Evolutionary conservation across 2,888 invertebrate genomes (phyloP).

Genomic region (Drosophila borealis): DNA sequence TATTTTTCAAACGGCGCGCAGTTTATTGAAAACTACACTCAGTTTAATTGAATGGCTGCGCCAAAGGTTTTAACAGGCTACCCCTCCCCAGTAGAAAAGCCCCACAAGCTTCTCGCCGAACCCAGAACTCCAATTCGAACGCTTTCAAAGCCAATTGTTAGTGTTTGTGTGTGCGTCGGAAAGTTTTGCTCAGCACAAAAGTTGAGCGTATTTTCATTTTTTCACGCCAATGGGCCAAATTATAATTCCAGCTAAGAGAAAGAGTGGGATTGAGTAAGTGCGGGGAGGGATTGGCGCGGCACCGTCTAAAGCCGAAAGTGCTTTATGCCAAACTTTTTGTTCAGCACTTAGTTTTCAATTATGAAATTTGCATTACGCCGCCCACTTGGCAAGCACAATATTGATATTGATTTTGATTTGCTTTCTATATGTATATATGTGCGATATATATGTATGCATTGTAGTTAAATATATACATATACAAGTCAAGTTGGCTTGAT

Average conservation of each 20-base stretch:
- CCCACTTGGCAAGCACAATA: slow-evolving; percentile 66
- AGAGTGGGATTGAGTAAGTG: neutral
- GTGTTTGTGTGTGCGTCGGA: slow-evolving; percentile 31
- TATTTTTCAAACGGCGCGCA: slow-evolving; percentile 66
- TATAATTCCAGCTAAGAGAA: slow-evolving; percentile 49
- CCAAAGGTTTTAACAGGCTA: slow-evolving; percentile 54
- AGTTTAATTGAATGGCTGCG: slow-evolving; percentile 73
- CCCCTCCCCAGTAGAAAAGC: neutral
- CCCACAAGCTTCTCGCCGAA: neutral
- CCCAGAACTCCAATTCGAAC: slow-evolving; percentile 18
- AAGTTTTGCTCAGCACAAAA: slow-evolving; percentile 66
- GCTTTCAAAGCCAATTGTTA: slow-evolving; percentile 71
- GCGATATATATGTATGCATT: slow-evolving; percentile 1
- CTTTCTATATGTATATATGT: slow-evolving; percentile 1
- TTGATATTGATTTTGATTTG: slow-evolving; percentile 75
- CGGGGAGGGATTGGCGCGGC: neutral
- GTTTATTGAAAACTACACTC: slow-evolving; percentile 80
- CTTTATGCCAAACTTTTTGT: slow-evolving; percentile 63
- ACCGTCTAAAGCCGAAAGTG: slow-evolving; percentile 54
- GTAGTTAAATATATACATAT: slow-evolving; percentile 3
- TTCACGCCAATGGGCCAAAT: slow-evolving; percentile 71
- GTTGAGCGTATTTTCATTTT: slow-evolving; percentile 74
- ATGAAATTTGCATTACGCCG: slow-evolving; percentile 74
- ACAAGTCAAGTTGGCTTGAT: slow-evolving; percentile 28
- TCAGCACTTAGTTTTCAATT: slow-evolving; percentile 78